Conservation (phyloP, 2,797 vertebrate species). For the Schizopygopsis pylzovi region DNA sequence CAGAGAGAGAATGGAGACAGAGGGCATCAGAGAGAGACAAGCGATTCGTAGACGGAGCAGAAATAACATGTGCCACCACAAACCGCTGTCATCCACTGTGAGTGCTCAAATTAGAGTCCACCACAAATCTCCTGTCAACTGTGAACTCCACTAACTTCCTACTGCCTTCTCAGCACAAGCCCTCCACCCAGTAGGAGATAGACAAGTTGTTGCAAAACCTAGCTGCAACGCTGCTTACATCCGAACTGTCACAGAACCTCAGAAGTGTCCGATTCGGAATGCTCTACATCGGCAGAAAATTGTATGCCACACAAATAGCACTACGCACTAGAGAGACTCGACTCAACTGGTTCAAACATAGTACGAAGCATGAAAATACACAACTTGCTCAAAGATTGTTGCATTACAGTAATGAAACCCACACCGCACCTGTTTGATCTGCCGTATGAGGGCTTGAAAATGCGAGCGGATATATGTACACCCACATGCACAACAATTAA, state of each 20-base stretch:
- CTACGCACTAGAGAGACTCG: neutral
- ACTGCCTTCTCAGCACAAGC: conserved; percentile 30
- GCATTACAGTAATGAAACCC: conserved; percentile 46
- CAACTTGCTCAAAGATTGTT: neutral
- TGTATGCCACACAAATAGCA: conserved; percentile 13
- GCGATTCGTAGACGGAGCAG: conserved; percentile 47
- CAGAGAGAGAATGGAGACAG: conserved; percentile 2
- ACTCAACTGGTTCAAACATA: neutral
- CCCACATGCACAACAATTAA: conserved; percentile 30
- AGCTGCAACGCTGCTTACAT: neutral
- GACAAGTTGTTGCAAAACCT: neutral
- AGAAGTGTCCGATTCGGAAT: neutral
- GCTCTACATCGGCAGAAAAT: neutral
- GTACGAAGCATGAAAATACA: neutral
- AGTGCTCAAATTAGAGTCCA: conserved; percentile 56
- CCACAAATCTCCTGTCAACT: conserved; percentile 42
- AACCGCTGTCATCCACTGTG: conserved; percentile 52
- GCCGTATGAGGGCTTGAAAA: conserved; percentile 3
- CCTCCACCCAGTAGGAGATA: conserved; percentile 30
- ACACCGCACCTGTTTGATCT: conserved; percentile 44
- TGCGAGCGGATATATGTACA: neutral
- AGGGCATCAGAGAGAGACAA: conserved; percentile 32
- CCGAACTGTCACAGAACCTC: neutral
- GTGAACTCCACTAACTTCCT: conserved; percentile 46
- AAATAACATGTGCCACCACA: conserved; percentile 59